Evolutionary conservation across 2,888 invertebrate species (phyloP), one percentile per base, ranked within the genome.

Genomic region (Barypeithes pellucidus): DNA sequence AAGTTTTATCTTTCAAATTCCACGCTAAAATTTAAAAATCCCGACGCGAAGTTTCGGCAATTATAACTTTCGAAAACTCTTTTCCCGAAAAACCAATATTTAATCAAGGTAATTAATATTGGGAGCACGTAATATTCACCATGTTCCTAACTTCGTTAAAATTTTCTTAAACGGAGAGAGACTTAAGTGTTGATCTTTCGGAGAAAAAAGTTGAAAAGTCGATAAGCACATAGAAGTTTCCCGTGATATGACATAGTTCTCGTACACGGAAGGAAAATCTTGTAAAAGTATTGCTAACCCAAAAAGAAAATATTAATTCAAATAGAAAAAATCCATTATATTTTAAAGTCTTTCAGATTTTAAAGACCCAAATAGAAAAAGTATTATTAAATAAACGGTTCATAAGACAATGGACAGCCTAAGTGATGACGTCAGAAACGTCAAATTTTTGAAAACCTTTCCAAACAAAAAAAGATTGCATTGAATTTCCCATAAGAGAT

Each of bases 61-160:
- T 57, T 57, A 57, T 33, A 57, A 33, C 54, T 57, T 33, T 57
- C 18, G 18, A 33, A 57, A 57, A 57, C 33, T 16, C 33, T 33
- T 57, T 33, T 54, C 33, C 54, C 33, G 4, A 57, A 57, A 33
- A 57, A 33, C 54, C 54, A 57, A 33, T 57, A 57, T 52, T 50
- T 63, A 63, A 63, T 63, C 18, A 29, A 24, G 65, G 65, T 65
- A 65, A 65, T 65, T 65, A 65, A 52, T 52, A 65, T 65, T 50
- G 39, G 52, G 18, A 22, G 36, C 65, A 65, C 65, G 52, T 14
- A 45, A 47, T 24, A 24, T 24, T 47, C 18, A 3, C 54, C 33
- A 24, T 57, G 33, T 57, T 33, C 7, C 45, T 29, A 62, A 45
- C 43, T 62, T 47, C 20, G 52, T 50, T 33, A 50, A 50, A 65